Evolutionary conservation across 2,113 vertebrate species (phyloP), one percentile per base, ranked within the genome.

Genomic region (Epinephelus cyanopodus): DNA sequence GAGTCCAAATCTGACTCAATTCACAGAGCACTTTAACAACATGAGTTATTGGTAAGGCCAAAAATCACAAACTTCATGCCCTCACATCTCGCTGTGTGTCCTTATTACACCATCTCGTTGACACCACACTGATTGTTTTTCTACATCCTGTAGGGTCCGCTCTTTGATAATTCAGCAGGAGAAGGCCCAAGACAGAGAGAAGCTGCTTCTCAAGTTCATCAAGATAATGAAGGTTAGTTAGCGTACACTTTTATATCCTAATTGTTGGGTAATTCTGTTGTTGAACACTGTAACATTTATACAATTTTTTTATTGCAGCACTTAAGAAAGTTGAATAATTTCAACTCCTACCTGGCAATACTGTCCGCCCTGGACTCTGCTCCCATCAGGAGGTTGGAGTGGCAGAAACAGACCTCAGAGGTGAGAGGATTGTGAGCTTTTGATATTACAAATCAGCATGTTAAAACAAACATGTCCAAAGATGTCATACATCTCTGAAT

Each of bases 1-100:
- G 91, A 99, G 98, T 92, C 98, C 98, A 10, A 99, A 99, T 90
- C 91, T 99, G 94, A 99, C 98, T 2, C 98, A 99, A 95, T 99
- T 99, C 94, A 99, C 98, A 15, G 98, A 99, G 96, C 98, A 99
- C 96, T 99, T 99, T 97, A 99, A 99, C 95, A 99, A 99, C 95
- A 99, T 99, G 98, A 99, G 98, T 91, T 99, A 99, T 91, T 99
- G 98, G 98, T 99, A 88, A 95, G 96, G 56, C 1, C 8, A 6
- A 12, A 61, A 64, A 15, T 1, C 11, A 11, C 23, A 25, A 17
- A 21, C 42, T 1, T 29, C 3, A 9, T 18, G n/a, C 13, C 12
- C 13, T 64, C 45, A 29, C 57, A 23, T 13, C 33, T 42, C 19
- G 4, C 37, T 6, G 10, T 45, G 6, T 75, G 18, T 69, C 56